Base-by-base conservation (phyloP, 2,888 invertebrate genomes). In the Drosophila paucipuncta region DNA sequence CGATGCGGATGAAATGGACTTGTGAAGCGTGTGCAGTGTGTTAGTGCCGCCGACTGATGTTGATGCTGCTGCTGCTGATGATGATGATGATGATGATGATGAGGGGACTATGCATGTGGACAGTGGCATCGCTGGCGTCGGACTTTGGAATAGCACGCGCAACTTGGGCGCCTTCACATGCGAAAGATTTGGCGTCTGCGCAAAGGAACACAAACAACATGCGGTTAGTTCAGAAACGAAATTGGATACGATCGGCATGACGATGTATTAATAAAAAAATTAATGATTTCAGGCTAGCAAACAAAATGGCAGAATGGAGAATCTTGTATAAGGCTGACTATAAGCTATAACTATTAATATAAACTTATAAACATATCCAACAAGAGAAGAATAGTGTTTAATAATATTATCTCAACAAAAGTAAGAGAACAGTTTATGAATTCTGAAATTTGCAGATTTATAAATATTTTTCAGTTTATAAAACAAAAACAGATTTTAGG, bases 131-230 rank as follows among this genome's bases (percentile, higher is more conserved):
- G 75, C 63, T 53, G 85, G 73, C n/a, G 89, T 85, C 7, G 93
- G 93, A 80, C 93, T 93, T 85, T 93, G 93, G 72, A 93, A 93
- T 10, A 93, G 90, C 30, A 93, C 91, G 54, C 93, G 92, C 66
- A 92, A 75, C 80, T 93, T 93, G 16, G 92, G 92, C 68, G 84
- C 86, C 76, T 92, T 91, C 39, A 75, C 88, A 82, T 85, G 84
- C 62, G 91, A 82, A 52, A 90, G 80, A 78, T 91, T 93, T 50
- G 93, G 93, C 59, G 93, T 93, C 93, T 93, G 76, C 30, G 70
- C 70, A 39, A 47, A 70, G 49, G 31, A 28, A 78, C 64, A 60
- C 55, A 75, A 68, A 62, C 59, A 59, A 66, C 89, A 86, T 88
- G 88, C 88, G 57, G 76, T 87, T 89, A 88, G 85, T 76, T 54